These are phyloP conservation scores for Callorhinus ursinus DNA, from an alignment of 2,113 vertebrate genomes.

Conservation along the genomic window DNA sequence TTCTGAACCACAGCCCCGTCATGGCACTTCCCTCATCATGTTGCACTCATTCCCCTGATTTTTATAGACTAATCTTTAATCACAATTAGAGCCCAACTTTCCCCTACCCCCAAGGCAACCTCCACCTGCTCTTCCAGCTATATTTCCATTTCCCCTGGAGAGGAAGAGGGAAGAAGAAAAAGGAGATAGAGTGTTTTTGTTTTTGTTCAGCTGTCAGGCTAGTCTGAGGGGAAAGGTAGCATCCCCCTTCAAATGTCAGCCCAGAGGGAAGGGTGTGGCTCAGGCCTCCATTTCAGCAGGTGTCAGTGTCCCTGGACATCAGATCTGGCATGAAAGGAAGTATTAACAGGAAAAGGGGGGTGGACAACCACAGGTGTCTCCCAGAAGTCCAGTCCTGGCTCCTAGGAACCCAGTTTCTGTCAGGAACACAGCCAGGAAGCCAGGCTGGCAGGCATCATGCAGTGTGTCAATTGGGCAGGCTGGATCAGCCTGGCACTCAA, in stretches of 20 bases:
- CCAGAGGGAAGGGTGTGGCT: not conserved
- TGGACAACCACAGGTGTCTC: not conserved
- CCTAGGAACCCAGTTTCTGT: not conserved
- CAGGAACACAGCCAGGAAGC: not conserved
- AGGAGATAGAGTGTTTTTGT: not conserved
- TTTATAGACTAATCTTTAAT: conserved; percentile 2
- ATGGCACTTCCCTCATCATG: not conserved
- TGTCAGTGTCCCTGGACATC: not conserved
- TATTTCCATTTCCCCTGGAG: not conserved
- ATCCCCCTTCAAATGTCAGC: not conserved
- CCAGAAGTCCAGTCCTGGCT: not conserved
- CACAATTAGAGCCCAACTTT: not conserved
- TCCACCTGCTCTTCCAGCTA: not conserved
- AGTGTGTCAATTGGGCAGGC: not conserved
- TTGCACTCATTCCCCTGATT: not conserved
- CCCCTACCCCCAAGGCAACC: not conserved
- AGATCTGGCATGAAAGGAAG: not conserved
- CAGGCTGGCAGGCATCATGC: not conserved
- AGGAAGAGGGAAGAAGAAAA: not conserved
- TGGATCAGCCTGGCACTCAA: not conserved
- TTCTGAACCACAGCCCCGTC: not conserved
- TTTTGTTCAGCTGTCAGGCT: not conserved
- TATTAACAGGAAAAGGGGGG: not conserved
- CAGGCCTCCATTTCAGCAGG: not conserved
- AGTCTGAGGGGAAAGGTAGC: not conserved